phyloP scores from a whole-genome alignment of 2,888 invertebrate genomes.

The Taphrorychus bicolor region DNA sequence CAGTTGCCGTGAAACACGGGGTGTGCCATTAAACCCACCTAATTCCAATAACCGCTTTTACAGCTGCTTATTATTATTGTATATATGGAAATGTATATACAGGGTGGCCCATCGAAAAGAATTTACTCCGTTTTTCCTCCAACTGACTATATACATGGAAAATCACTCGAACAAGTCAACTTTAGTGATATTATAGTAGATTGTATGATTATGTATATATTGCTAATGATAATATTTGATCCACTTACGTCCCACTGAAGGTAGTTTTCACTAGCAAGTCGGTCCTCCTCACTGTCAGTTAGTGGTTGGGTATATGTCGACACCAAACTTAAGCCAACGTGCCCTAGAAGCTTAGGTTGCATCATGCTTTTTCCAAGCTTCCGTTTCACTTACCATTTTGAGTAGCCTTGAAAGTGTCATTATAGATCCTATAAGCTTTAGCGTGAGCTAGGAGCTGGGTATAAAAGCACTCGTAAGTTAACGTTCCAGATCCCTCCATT shows the following conservation, averaged over 20 bases:
- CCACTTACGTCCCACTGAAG: constrained; percentile 19
- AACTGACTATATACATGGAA: no score
- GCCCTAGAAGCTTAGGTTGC: no score
- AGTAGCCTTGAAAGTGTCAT: constrained; percentile 13
- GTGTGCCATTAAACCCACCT: constrained; percentile 71
- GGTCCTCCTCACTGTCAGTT: constrained; percentile 23
- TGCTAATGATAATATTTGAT: neutral
- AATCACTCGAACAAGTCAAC: no score
- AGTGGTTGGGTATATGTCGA: constrained; percentile 10
- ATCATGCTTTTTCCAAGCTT: no score
- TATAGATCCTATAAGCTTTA: constrained; percentile 20
- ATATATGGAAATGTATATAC: no score
- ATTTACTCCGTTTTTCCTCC: no score
- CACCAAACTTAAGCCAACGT: constrained; percentile 18
- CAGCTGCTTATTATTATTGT: neutral
- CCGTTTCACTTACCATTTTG: constrained; percentile 33
- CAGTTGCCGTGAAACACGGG: constrained; percentile 73
- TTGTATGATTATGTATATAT: neutral
- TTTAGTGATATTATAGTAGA: neutral
- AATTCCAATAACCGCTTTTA: no score
- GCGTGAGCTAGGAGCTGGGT: constrained; percentile 24
- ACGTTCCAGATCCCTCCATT: constrained; percentile 5
- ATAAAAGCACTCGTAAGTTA: constrained; percentile 18
- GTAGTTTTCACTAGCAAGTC: constrained; percentile 8
- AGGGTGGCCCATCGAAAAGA: no score